A percentile compares a stretch with the other conserved stretches of the same genome.
phyloP scores from a whole-genome alignment of 2,888 invertebrate species.

The Volucella zonaria region DNA sequence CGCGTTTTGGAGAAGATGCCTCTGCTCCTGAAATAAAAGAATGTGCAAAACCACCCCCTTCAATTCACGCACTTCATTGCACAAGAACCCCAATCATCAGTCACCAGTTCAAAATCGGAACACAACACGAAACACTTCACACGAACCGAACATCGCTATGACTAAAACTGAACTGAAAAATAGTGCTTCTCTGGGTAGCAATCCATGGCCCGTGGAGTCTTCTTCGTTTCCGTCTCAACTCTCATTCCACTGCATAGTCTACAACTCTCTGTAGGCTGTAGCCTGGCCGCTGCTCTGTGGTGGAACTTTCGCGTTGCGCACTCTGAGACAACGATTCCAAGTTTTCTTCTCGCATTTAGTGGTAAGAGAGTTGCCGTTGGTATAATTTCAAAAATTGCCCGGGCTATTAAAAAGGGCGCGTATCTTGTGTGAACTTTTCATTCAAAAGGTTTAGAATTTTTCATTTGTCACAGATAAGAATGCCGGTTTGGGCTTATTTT shows the following conservation, averaged over 20 bases:
- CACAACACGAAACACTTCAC: constrained; percentile 15
- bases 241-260: constrained; percentile 56
- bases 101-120: not conserved
- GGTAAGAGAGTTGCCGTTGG: too few relatives aligned
- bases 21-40: not conserved
- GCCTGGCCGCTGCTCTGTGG: not conserved
- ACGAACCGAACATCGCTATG: constrained; percentile 53
- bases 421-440: too few relatives aligned
- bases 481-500: too few relatives aligned
- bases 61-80: constrained; percentile 60
- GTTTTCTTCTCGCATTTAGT: constrained; percentile 5
- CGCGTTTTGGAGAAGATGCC: not conserved
- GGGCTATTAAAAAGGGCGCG: too few relatives aligned
- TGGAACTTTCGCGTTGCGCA: constrained; percentile 68
- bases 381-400: too few relatives aligned
- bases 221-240: constrained; percentile 44
- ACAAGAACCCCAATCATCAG: constrained; percentile 37
- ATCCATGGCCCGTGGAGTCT: constrained; percentile 1
- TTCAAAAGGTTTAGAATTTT: too few relatives aligned
- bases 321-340: constrained; percentile 32
- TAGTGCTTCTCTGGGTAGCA: constrained; percentile 20
- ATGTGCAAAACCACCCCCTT: constrained; percentile 41
- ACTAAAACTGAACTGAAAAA: constrained; percentile 64
- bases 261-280: constrained; percentile 7
- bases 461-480: too few relatives aligned